A percentile compares a stretch with the other conserved stretches of the same genome.
These are phyloP conservation scores for Hoplodrina blanda DNA, from an alignment of 2,888 invertebrate genomes.

Conservation along the genomic window DNA sequence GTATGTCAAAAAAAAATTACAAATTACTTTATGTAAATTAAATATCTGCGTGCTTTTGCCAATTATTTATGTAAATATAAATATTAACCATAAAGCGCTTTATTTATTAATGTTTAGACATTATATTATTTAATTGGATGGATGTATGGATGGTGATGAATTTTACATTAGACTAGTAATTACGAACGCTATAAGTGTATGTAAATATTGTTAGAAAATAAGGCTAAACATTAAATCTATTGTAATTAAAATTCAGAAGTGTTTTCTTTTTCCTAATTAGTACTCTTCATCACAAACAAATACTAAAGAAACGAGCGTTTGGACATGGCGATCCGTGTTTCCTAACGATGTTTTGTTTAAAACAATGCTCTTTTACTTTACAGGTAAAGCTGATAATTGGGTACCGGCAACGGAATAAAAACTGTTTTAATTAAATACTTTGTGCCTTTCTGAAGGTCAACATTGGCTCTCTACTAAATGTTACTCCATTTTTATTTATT, in stretches of 20 bases:
- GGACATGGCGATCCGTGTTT: not conserved
- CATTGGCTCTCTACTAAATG: too few relatives aligned
- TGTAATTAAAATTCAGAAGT: not conserved
- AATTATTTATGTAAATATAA: constrained; percentile 33
- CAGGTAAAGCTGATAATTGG: too few relatives aligned
- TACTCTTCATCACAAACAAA: not conserved
- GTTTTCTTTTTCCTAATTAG: not conserved
- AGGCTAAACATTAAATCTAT: constrained; percentile 6
- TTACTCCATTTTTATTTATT: too few relatives aligned
- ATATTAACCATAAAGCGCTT: constrained; percentile 18
- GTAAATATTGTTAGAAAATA: constrained; percentile 39
- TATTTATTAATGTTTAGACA: constrained; percentile 6
- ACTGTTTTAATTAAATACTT: not conserved
- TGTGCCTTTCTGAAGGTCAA: not conserved
- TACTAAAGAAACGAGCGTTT: not conserved
- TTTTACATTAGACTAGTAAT: constrained; percentile 6
- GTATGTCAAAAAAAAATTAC: too few relatives aligned
- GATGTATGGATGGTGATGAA: not conserved
- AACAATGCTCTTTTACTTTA: not conserved
- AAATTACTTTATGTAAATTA: not conserved
- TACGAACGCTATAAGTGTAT: constrained; percentile 22
- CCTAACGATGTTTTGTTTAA: not conserved
- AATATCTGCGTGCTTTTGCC: constrained; percentile 9
- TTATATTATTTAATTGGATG: constrained; percentile 11
- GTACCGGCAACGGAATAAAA: too few relatives aligned